Evolutionary conservation across 2,888 invertebrate species (phyloP).

Genomic region (Ochropleura leucogaster): DNA sequence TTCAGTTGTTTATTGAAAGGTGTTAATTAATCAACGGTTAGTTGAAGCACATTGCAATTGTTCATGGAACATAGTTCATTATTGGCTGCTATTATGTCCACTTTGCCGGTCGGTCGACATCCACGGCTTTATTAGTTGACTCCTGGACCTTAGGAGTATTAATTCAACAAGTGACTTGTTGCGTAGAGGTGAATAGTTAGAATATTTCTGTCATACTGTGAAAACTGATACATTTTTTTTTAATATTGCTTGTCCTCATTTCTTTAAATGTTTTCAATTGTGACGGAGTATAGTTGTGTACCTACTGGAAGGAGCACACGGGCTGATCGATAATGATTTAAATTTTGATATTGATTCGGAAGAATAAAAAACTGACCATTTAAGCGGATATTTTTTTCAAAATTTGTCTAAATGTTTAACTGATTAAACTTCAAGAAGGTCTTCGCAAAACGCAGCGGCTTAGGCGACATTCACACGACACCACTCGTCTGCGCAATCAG

Average conservation of each 20-base stretch:
- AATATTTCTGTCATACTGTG: not conserved
- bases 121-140: slow-evolving; percentile 13
- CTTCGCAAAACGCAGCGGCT: not conserved
- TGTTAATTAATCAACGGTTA: not conserved
- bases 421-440: not conserved
- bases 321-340: not conserved
- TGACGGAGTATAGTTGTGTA: not conserved
- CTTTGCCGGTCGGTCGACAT: not conserved
- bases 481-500: not conserved
- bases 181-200: not conserved
- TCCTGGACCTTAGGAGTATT: not conserved
- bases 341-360: not conserved
- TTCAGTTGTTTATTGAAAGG: not conserved
- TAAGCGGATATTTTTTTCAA: too few relatives aligned
- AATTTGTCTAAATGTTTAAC: too few relatives aligned
- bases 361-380: not conserved
- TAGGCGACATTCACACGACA: not conserved
- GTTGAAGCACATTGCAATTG: not conserved
- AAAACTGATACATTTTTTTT: not conserved
- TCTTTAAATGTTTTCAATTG: not conserved
- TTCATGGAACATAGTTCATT: slow-evolving; percentile 2
- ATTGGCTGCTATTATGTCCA: not conserved
- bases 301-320: not conserved
- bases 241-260: too few relatives aligned
- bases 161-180: not conserved